Evolutionary conservation across 2,797 vertebrate species (phyloP).

Genomic region (Gouania willdenowi): DNA sequence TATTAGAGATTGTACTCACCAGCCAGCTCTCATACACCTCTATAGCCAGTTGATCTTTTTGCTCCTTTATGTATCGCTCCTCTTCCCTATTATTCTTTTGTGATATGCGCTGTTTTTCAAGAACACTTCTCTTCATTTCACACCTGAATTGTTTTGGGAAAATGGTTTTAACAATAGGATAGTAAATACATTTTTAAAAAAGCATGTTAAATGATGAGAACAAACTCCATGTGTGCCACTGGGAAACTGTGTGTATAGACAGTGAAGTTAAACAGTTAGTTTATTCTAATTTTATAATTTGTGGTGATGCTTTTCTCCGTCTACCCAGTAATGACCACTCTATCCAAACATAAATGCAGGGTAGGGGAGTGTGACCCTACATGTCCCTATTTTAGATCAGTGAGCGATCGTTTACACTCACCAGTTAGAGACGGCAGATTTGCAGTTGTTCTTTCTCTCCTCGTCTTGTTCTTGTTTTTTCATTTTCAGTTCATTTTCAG

Average conservation of each 20-base stretch:
- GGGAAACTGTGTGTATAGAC: too few species aligned
- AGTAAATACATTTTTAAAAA: too few species aligned
- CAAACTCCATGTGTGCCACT: too few species aligned
- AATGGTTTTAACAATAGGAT: background rate
- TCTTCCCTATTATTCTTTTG: constrained; percentile 73
- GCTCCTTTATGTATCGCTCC: constrained; percentile 77
- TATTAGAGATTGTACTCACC: constrained; percentile 81
- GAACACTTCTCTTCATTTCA: constrained; percentile 78
- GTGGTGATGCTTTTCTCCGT: too few species aligned
- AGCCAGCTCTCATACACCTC: constrained; percentile 89
- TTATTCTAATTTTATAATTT: too few species aligned
- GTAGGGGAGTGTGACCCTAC: too few species aligned
- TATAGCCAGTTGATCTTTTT: constrained; percentile 81
- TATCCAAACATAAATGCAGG: too few species aligned
- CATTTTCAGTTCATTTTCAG: constrained; percentile 72
- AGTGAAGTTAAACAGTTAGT: too few species aligned
- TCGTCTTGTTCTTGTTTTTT: constrained; percentile 75
- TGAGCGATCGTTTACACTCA: constrained; percentile 53
- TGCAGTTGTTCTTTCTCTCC: constrained; percentile 77
- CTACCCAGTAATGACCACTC: too few species aligned
- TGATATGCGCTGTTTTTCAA: constrained; percentile 73
- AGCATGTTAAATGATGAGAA: too few species aligned
- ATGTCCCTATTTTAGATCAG: too few species aligned
- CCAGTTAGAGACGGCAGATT: constrained; percentile 84
- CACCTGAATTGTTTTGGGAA: constrained; percentile 68